Evolutionary conservation across 2,797 vertebrate species (phyloP).

Genomic region (Sebastes baramenuke): DNA sequence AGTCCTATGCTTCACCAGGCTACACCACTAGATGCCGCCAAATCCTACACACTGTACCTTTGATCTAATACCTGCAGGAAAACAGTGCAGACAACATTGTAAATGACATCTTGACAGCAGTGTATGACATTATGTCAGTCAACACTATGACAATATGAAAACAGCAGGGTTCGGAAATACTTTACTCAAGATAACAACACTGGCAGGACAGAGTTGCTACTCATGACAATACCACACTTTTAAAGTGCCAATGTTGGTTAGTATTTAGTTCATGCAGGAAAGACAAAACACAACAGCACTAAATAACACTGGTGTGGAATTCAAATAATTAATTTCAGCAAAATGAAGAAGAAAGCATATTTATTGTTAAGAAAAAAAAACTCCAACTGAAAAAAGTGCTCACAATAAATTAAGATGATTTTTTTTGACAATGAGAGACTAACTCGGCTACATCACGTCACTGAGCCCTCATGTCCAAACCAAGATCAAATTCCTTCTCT

Average conservation of each 20-base stretch:
- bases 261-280: not conserved
- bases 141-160: not conserved
- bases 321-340: not conserved
- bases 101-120: not conserved
- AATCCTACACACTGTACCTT: too few species aligned
- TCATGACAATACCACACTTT: not conserved
- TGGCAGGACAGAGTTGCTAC: not conserved
- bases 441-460: not conserved
- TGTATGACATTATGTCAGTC: not conserved
- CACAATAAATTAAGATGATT: not conserved
- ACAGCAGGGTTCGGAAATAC: not conserved
- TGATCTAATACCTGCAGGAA: not conserved
- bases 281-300: not conserved
- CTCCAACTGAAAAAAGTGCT: not conserved
- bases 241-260: not conserved
- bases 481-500: not conserved
- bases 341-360: not conserved
- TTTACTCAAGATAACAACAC: not conserved
- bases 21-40: too few species aligned
- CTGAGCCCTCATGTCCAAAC: not conserved
- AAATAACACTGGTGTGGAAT: not conserved
- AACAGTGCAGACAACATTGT: not conserved
- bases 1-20: not conserved
- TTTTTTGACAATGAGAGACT: too few species aligned
- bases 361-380: not conserved